Evolutionary conservation across 2,113 vertebrate genomes (phyloP).

Genomic region (Brachirus orientalis): DNA sequence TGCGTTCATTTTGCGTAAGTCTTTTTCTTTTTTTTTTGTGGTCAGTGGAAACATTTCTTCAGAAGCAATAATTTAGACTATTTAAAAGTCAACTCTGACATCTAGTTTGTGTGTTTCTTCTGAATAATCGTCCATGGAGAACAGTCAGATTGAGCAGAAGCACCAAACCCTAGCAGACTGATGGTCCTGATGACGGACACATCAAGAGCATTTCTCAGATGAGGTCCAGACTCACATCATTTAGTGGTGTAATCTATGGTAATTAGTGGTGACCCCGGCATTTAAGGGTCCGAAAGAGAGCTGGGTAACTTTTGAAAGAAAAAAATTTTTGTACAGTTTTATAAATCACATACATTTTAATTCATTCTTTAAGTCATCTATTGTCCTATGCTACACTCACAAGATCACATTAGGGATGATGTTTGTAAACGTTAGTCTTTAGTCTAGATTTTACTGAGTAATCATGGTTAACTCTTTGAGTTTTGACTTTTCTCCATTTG

Average conservation of each 20-base stretch:
- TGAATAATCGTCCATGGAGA: conserved; percentile 55
- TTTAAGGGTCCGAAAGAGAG: neutral
- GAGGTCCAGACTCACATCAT: neutral
- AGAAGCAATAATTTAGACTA: conserved; percentile 52
- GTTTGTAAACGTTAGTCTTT: no score
- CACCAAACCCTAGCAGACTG: conserved; percentile 58
- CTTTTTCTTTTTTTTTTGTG: no score
- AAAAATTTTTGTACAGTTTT: no score
- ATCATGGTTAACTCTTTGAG: no score
- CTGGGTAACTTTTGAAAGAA: neutral
- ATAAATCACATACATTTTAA: no score
- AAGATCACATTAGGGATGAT: no score
- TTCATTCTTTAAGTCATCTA: no score
- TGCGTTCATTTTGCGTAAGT: conserved; percentile 56
- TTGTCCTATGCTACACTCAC: no score
- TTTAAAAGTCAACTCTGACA: conserved; percentile 60
- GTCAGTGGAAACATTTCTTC: conserved; percentile 55
- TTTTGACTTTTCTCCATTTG: no score
- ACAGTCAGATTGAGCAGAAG: conserved; percentile 53
- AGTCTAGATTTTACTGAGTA: no score
- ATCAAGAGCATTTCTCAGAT: neutral
- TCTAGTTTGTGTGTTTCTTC: conserved; percentile 15
- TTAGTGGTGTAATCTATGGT: neutral
- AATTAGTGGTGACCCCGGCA: neutral
- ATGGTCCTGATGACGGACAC: conserved; percentile 62